Evolutionary conservation across 2,797 vertebrate species (phyloP).

Genomic region (Aselliscus stoliczkanus): DNA sequence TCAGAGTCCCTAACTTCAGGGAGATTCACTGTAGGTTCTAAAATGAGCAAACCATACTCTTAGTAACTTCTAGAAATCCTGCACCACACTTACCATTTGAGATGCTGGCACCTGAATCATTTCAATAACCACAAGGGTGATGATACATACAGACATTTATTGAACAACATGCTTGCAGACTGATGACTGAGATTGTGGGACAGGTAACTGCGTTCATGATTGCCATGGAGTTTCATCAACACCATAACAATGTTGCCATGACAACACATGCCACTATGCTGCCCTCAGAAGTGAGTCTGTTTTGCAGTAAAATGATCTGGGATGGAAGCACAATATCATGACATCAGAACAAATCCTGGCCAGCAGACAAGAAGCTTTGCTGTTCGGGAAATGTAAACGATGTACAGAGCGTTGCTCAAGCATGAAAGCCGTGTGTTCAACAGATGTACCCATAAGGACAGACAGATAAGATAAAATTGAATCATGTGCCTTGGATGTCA

Average conservation of each 20-base stretch:
- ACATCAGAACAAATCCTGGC: not conserved
- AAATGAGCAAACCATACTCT: not conserved
- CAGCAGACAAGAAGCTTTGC: not conserved
- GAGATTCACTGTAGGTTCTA: not conserved
- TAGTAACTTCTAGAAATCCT: not conserved
- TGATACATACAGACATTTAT: not conserved
- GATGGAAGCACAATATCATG: not conserved
- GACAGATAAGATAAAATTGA: not conserved
- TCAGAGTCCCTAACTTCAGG: not conserved
- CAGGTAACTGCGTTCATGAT: not conserved
- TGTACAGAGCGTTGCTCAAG: not conserved
- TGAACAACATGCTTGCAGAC: not conserved
- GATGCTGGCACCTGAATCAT: not conserved
- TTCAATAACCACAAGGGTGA: slow-evolving; percentile 21
- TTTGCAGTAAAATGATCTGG: not conserved
- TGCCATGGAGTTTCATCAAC: slow-evolving; percentile 30
- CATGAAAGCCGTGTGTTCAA: not conserved
- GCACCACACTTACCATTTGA: not conserved
- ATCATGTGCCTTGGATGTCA: not conserved
- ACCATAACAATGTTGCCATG: not conserved
- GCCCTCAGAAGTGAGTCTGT: not conserved
- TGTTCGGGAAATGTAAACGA: not conserved
- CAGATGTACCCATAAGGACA: not conserved
- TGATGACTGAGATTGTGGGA: not conserved
- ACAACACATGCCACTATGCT: not conserved